These are phyloP conservation scores for Thamnaconus septentrionalis DNA, from an alignment of 2,113 vertebrate genomes.

Conservation along the genomic window DNA sequence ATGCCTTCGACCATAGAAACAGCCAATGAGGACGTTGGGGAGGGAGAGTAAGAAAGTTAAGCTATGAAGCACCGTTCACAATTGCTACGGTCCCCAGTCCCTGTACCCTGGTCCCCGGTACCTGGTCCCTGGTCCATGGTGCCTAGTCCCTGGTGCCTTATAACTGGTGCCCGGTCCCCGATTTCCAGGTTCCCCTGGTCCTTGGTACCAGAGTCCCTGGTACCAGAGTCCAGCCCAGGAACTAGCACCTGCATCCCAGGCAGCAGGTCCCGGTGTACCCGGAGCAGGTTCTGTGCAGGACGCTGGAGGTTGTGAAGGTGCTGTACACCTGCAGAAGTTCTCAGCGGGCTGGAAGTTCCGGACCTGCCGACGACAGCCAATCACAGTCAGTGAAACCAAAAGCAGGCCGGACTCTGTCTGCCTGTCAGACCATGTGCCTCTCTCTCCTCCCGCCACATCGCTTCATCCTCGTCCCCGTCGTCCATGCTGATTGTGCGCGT, in stretches of 20 bases:
- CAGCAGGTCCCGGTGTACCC: no score
- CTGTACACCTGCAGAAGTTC: slow-evolving; percentile 41
- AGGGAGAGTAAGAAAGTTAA: slow-evolving; percentile 27
- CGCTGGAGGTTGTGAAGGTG: slow-evolving; percentile 29
- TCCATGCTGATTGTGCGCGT: slow-evolving; percentile 37
- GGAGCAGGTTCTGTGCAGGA: no score
- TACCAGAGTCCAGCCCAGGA: slow-evolving; percentile 40
- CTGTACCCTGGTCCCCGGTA: no score
- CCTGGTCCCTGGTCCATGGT: no score
- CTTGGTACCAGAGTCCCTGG: background rate
- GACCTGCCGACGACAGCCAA: slow-evolving; percentile 41
- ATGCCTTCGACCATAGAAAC: slow-evolving; percentile 48
- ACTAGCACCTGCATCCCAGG: background rate
- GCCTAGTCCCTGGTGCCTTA: no score
- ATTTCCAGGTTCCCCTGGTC: no score
- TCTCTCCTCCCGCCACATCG: slow-evolving; percentile 55
- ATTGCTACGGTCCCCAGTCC: slow-evolving; percentile 11
- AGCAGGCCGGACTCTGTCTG: slow-evolving; percentile 59
- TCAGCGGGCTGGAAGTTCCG: slow-evolving; percentile 43
- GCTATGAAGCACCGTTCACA: slow-evolving; percentile 46
- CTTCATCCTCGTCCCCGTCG: slow-evolving; percentile 46
- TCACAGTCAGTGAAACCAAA: slow-evolving; percentile 68
- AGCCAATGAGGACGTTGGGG: slow-evolving; percentile 24
- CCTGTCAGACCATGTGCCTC: slow-evolving; percentile 71
- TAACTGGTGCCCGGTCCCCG: no score